Evolutionary conservation across 2,113 vertebrate genomes (phyloP).

Genomic region (Brachyhypopomus occidentalis): DNA sequence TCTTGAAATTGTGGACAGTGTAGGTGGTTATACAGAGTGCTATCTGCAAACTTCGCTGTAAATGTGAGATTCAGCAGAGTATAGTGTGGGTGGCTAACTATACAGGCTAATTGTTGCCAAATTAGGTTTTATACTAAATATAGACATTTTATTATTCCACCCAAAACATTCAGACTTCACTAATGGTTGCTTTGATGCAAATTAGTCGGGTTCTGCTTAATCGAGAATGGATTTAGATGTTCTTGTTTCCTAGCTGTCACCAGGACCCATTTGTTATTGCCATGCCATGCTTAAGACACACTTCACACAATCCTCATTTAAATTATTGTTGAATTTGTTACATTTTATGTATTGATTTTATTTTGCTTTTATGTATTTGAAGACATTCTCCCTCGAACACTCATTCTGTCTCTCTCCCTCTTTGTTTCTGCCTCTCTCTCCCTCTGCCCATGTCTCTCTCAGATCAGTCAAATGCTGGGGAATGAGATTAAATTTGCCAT

Average conservation of each 20-base stretch:
- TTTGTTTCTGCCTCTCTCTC: slow-evolving; percentile 15
- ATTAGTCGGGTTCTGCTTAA: background rate
- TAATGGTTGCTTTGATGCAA: slow-evolving; percentile 4
- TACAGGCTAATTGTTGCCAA: slow-evolving; percentile 22
- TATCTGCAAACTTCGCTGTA: slow-evolving; percentile 32
- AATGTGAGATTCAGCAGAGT: slow-evolving; percentile 11
- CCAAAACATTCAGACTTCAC: background rate
- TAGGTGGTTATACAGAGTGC: slow-evolving; percentile 21
- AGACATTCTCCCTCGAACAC: background rate
- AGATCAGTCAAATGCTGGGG: slow-evolving; percentile 97
- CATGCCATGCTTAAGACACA: background rate
- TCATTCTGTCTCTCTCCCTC: slow-evolving; percentile 44
- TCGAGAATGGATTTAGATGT: slow-evolving; percentile 26
- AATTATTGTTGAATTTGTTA: background rate
- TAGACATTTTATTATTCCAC: slow-evolving; percentile 39
- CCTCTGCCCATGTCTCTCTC: slow-evolving; percentile 48
- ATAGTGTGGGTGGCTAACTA: slow-evolving; percentile 1
- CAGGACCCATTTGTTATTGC: background rate
- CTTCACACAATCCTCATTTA: background rate
- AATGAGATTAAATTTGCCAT: slow-evolving; percentile 94
- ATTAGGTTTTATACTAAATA: slow-evolving; percentile 50
- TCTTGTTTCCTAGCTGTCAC: background rate
- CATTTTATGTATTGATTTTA: background rate
- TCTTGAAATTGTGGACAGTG: background rate
- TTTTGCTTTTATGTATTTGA: slow-evolving; percentile 25